phyloP scores from a whole-genome alignment of 2,888 invertebrate genomes.

The Oligia strigilis region DNA sequence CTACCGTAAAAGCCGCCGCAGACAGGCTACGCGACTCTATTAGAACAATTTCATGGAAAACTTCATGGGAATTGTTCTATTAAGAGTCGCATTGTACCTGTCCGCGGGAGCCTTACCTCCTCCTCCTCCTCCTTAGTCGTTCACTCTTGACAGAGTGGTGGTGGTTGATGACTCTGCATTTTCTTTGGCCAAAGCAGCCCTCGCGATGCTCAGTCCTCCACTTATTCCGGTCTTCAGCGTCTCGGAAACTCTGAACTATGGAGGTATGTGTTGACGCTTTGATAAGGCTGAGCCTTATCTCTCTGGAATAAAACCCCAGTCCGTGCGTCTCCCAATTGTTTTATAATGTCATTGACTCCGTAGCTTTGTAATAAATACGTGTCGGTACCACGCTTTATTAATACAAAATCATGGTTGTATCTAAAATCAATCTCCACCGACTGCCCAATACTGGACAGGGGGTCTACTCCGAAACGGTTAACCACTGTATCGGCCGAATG shows the following conservation, averaged over 20 bases:
- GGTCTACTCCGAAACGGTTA: no score
- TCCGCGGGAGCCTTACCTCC: background rate
- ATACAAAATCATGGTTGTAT: slow-evolving; percentile 3
- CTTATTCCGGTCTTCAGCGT: no score
- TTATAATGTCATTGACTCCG: background rate
- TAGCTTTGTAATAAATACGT: slow-evolving; percentile 34
- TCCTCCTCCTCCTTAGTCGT: no score
- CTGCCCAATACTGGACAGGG: background rate
- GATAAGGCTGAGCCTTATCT: no score
- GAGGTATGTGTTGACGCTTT: no score
- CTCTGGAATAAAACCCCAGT: background rate
- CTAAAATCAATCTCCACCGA: slow-evolving; percentile 9
- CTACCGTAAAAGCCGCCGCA: background rate
- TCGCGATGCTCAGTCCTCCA: no score
- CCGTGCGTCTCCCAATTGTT: slow-evolving; percentile 13
- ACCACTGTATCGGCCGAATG: no score
- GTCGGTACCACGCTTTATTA: slow-evolving; percentile 24
- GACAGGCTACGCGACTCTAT: background rate
- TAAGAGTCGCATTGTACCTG: background rate
- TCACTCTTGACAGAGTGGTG: no score
- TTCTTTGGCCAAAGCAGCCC: no score
- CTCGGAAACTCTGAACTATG: no score
- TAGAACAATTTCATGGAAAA: background rate
- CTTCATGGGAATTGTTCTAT: background rate
- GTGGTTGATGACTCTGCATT: no score